Conservation (phyloP, 2,797 vertebrate genomes). For the Pseudomugil tenellus region DNA sequence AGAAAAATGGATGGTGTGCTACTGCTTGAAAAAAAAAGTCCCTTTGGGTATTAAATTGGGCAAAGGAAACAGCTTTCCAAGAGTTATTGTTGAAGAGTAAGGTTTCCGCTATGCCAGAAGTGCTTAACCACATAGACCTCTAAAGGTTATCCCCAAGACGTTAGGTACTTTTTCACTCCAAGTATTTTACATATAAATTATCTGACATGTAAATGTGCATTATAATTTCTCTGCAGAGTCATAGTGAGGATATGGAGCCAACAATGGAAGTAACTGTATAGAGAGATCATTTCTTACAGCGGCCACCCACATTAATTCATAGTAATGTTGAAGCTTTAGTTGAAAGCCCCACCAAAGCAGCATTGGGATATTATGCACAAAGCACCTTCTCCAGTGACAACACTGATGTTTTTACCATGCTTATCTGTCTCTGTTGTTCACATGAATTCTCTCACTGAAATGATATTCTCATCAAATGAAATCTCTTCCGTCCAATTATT, state of each 20-base stretch:
- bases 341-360: constrained; percentile 41
- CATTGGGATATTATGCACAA: constrained; percentile 63
- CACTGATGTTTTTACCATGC: constrained; percentile 47
- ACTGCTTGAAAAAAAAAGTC: too few relatives aligned
- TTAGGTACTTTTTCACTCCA: background rate
- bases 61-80: too few relatives aligned
- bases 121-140: background rate
- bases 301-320: constrained; percentile 50
- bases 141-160: background rate
- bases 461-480: constrained; percentile 49
- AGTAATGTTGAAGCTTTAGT: constrained; percentile 29
- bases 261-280: constrained; percentile 28
- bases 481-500: constrained; percentile 37
- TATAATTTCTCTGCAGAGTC: constrained; percentile 5
- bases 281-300: constrained; percentile 35
- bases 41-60: too few relatives aligned
- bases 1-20: too few relatives aligned
- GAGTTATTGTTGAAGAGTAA: too few relatives aligned
- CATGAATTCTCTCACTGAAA: constrained; percentile 40
- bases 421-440: constrained; percentile 32
- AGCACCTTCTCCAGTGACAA: constrained; percentile 66
- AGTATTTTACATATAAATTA: background rate
- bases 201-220: background rate
- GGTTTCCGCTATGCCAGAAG: too few relatives aligned
- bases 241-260: constrained; percentile 27